A percentile compares a stretch with the other conserved stretches of the same genome.
Conservation (phyloP, 2,888 invertebrate species). For the Atrina japonica region DNA sequence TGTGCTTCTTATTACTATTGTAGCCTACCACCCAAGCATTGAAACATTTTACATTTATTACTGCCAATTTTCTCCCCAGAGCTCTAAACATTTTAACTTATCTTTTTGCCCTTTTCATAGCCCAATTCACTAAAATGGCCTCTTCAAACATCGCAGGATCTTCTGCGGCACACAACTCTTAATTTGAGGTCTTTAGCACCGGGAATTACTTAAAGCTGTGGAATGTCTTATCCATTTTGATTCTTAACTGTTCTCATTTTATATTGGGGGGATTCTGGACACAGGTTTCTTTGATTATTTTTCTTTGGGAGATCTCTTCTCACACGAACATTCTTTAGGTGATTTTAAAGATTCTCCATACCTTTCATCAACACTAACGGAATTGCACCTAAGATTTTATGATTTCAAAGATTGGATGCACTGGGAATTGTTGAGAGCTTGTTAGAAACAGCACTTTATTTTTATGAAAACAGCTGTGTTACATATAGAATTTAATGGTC, state of each 20-base stretch:
- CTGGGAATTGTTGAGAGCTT: slow-evolving; percentile 10
- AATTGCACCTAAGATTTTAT: slow-evolving; percentile 21
- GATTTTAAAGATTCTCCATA: slow-evolving; percentile 14
- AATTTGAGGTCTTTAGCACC: slow-evolving; percentile 29
- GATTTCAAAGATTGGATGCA: slow-evolving; percentile 17
- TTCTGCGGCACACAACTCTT: slow-evolving; percentile 13
- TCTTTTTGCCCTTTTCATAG: slow-evolving; percentile 11
- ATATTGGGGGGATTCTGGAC: slow-evolving; percentile 12
- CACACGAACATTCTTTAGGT: slow-evolving; percentile 20
- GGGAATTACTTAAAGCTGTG: slow-evolving; percentile 26
- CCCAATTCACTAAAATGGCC: slow-evolving; percentile 9
- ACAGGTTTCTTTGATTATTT: slow-evolving; percentile 29
- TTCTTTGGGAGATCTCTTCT: slow-evolving; percentile 13
- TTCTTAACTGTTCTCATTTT: slow-evolving; percentile 14
- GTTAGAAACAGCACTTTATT: slow-evolving; percentile 8
- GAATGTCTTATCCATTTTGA: slow-evolving; percentile 24
- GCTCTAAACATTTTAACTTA: slow-evolving; percentile 16
- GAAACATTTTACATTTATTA: slow-evolving; percentile 34
- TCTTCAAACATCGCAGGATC: slow-evolving; percentile 21
- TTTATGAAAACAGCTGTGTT: slow-evolving; percentile 23
- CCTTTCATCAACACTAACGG: slow-evolving; percentile 10
- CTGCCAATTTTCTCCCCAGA: slow-evolving; percentile 28
- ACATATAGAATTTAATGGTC: slow-evolving; percentile 4
- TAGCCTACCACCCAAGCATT: slow-evolving; percentile 31
- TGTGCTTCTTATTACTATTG: slow-evolving; percentile 20